Base-by-base conservation (phyloP, 2,797 vertebrate species). In the Jordanella pulchra region DNA sequence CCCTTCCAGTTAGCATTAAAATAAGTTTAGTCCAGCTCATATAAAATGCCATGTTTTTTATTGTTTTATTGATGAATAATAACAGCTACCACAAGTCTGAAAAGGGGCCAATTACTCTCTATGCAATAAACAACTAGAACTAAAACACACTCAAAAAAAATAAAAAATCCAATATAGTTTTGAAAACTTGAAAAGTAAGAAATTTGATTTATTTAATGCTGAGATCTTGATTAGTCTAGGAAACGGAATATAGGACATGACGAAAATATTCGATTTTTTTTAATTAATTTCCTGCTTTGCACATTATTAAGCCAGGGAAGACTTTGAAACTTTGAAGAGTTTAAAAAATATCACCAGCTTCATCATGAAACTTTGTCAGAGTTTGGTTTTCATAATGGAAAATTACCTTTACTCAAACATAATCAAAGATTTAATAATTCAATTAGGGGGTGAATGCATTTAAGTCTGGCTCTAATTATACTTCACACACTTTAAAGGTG, bases 361-460 rank as follows among this genome's bases (percentile, higher is more conserved):
- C n/a, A 56, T 74, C 28, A 67, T 48, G 18, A 74, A 67, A 53
- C 42, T 23, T 63, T 79, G 65, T 78, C 65, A 65, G 14, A 54
- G 15, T 56, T 51, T 44, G 58, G 67, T 65, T 39, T 35, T 44
- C 48, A 18, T 42, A 42, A 69, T 55, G 55, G 56, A 25, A 53
- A 81, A 63, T 47, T 56, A 51, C 64, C 35, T 76, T 73, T 65
- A 45, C 35, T 79, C 53, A 79, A 66, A 85, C 54, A 63, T 75
- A 66, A 84, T 79, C 73, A 74, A 4, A 66, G 64, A 69, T 73
- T 75, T 81, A 61, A 77, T 67, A 58, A 75, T 82, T 79, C 54
- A 65, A 81, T 83, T 78, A 75, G 65, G 58, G 75, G 65, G n/a
- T 54, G 70, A 79, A 69, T 80, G 2, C 35, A 58, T 83, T 68